A percentile compares a stretch with the other conserved stretches of the same genome.
These are phyloP conservation scores for Mallotus villosus DNA, from an alignment of 2,797 vertebrate species.

Conservation along the genomic window DNA sequence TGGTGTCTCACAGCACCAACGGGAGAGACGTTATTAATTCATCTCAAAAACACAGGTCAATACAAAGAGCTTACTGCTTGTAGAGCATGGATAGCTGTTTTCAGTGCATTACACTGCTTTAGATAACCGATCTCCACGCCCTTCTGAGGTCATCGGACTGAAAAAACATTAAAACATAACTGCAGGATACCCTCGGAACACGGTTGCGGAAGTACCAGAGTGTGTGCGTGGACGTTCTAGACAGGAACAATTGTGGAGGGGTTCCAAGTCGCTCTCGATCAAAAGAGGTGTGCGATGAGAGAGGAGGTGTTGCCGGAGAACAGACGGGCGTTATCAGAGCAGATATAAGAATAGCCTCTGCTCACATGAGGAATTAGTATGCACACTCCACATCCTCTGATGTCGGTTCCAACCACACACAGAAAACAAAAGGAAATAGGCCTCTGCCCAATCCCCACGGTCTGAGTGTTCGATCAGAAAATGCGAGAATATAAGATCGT, in stretches of 20 bases:
- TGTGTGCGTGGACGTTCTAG: constrained; percentile 19
- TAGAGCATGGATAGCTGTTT: constrained; percentile 43
- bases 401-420: constrained; percentile 80
- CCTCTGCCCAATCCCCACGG: constrained; percentile 82
- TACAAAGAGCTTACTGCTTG: constrained; percentile 59
- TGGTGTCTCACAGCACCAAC: constrained; percentile 54
- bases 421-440: no score
- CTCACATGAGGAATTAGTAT: constrained; percentile 84
- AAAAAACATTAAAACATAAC: constrained; percentile 1
- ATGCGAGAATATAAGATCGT: no score
- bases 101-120: constrained; percentile 42
- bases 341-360: constrained; percentile 70
- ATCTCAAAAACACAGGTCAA: constrained; percentile 70
- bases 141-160: constrained; percentile 13
- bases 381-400: constrained; percentile 82
- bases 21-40: constrained; percentile 70
- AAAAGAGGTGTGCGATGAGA: constrained; percentile 55
- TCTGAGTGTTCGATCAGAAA: constrained; percentile 97
- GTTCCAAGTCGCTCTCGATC: no score
- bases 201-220: constrained; percentile 15
- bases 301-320: constrained; percentile 66
- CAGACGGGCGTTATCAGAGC: constrained; percentile 42
- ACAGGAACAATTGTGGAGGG: constrained; percentile 23
- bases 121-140: constrained; percentile 23
- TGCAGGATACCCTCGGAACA: background rate